Percentiles rank a stretch among this genome's conserved stretches.
phyloP scores from a whole-genome alignment of 2,113 vertebrate species.

The Petaurus breviceps region DNA sequence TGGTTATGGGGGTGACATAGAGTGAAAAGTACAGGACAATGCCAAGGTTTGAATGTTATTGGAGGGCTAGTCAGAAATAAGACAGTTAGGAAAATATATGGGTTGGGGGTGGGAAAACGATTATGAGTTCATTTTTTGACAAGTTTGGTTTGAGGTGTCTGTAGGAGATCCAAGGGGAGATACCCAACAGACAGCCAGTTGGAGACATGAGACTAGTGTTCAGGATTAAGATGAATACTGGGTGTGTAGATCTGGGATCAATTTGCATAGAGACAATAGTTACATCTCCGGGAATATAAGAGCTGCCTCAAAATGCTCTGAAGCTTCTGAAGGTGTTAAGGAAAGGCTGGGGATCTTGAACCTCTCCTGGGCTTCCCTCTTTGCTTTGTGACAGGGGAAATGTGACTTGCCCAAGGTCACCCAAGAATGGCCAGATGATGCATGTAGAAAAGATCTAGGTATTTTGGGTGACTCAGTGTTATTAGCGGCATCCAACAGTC shows the following conservation, averaged over 20 bases:
- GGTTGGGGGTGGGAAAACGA: background rate
- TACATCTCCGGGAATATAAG: background rate
- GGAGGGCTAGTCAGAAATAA: background rate
- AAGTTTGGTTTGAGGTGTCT: background rate
- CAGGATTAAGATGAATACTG: background rate
- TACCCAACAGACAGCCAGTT: background rate
- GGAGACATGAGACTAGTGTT: no score
- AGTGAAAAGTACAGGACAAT: background rate
- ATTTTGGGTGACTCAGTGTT: background rate
- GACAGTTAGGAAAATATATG: background rate
- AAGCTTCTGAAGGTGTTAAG: background rate
- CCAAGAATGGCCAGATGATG: background rate
- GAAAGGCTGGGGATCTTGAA: background rate
- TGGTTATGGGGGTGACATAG: background rate
- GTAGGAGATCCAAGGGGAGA: background rate
- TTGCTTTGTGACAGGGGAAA: background rate
- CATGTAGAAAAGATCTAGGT: background rate
- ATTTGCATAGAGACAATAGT: background rate
- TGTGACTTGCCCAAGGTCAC: background rate
- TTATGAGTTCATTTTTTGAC: background rate
- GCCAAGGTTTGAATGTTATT: background rate
- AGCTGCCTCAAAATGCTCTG: background rate
- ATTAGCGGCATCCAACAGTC: background rate
- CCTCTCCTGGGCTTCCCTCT: background rate
- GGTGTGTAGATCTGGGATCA: background rate